Evolutionary conservation across 2,113 vertebrate species (phyloP).

Genomic region (Arothron firmamentum): DNA sequence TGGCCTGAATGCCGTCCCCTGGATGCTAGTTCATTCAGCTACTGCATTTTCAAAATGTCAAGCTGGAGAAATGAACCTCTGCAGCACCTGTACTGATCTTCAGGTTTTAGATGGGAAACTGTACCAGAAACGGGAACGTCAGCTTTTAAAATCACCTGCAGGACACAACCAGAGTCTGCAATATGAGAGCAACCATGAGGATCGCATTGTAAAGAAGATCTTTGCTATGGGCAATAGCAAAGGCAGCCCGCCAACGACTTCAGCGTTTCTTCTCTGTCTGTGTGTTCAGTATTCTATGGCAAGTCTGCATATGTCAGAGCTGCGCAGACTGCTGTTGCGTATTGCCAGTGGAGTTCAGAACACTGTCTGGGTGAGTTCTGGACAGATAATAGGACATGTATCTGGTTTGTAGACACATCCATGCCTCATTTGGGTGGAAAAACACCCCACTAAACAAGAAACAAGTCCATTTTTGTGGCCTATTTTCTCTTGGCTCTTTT

Average conservation of each 20-base stretch:
- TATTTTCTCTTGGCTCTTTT: too few relatives aligned
- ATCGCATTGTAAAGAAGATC: slow-evolving; percentile 62
- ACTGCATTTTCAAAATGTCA: not conserved
- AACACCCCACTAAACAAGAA: too few relatives aligned
- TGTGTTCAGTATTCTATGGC: slow-evolving; percentile 70
- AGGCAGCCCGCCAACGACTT: slow-evolving; percentile 49
- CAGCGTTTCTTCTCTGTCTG: slow-evolving; percentile 68
- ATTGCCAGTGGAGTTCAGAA: slow-evolving; percentile 71
- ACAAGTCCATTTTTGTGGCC: too few relatives aligned
- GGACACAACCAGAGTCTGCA: slow-evolving; percentile 51
- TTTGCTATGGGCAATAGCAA: slow-evolving; percentile 33
- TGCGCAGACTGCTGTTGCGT: slow-evolving; percentile 72
- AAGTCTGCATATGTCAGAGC: slow-evolving; percentile 56
- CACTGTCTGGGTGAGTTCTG: slow-evolving; percentile 69
- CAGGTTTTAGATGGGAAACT: not conserved
- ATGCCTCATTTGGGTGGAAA: not conserved
- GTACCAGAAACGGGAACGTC: not conserved
- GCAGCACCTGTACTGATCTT: slow-evolving; percentile 36
- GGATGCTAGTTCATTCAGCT: slow-evolving; percentile 8
- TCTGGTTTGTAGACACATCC: not conserved
- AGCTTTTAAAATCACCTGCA: slow-evolving; percentile 40
- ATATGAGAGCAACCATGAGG: slow-evolving; percentile 55
- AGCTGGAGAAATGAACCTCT: slow-evolving; percentile 22
- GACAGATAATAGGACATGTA: not conserved
- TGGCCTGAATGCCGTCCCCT: slow-evolving; percentile 11